Conservation (phyloP, 2,113 vertebrate genomes). For the Ciconia stormi region DNA sequence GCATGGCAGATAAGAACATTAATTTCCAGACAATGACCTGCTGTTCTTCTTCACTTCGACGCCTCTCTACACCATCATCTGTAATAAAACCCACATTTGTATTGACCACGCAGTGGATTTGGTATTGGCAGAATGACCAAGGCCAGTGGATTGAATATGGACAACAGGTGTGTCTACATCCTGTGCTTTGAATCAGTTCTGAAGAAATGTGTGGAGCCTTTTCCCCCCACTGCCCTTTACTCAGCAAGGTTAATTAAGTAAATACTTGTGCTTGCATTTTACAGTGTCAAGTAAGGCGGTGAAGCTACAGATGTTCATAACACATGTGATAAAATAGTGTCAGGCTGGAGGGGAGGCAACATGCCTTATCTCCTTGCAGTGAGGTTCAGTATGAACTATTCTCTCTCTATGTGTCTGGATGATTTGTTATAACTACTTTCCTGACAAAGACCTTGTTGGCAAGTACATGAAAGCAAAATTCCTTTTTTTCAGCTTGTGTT, state of each 20-base stretch:
- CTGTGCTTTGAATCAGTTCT: background rate
- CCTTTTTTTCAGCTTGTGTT: background rate
- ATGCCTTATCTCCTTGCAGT: background rate
- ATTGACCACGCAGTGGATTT: conserved; percentile 87
- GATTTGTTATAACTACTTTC: background rate
- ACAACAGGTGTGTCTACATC: conserved; percentile 65
- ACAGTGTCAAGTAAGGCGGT: background rate
- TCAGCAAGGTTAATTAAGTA: background rate
- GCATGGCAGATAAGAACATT: conserved; percentile 20
- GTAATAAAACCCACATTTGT: conserved; percentile 76
- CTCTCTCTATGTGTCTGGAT: background rate
- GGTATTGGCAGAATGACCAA: conserved; percentile 83
- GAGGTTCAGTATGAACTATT: background rate
- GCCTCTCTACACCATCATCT: conserved; percentile 83
- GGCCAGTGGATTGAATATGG: conserved; percentile 81
- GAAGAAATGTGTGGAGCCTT: background rate
- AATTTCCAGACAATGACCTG: conserved; percentile 79
- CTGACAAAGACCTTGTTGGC: background rate
- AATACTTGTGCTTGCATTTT: background rate
- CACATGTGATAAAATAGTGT: background rate
- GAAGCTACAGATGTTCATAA: background rate
- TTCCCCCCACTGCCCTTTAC: background rate
- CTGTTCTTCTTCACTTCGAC: conserved; percentile 59
- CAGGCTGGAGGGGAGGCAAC: background rate
- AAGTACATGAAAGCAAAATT: background rate